A percentile compares a stretch with the other conserved stretches of the same genome.
Conservation (phyloP, 1,140 invertebrate species). For the Euwallacea fornicatus region DNA sequence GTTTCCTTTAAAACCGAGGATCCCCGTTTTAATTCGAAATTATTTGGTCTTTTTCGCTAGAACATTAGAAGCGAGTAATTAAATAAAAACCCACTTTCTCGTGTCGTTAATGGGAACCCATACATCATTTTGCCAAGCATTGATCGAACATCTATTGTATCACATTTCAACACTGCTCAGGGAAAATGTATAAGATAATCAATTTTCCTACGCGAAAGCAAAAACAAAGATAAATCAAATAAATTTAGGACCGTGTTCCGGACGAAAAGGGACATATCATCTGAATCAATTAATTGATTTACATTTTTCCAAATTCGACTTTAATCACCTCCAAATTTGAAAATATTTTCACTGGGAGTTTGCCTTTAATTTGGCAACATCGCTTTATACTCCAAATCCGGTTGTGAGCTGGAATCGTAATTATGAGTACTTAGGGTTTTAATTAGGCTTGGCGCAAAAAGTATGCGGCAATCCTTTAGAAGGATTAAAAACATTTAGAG, state of each 20-base stretch:
- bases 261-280: neutral
- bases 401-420: slow-evolving; percentile 18
- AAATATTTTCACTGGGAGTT: neutral
- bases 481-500: slow-evolving; percentile 24
- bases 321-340: neutral
- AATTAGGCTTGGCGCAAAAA: slow-evolving; percentile 14
- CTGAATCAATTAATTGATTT: neutral
- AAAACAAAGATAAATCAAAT: neutral
- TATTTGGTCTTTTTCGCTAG: neutral
- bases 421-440: slow-evolving; percentile 21
- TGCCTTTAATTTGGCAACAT: slow-evolving; percentile 2
- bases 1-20: neutral
- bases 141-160: slow-evolving; percentile 10
- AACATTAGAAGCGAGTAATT: neutral
- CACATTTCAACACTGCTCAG: neutral
- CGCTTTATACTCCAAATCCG: neutral
- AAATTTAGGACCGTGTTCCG: neutral
- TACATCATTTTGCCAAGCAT: slow-evolving; percentile 5
- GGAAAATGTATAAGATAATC: slow-evolving; percentile 6
- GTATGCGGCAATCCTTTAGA: slow-evolving; percentile 5
- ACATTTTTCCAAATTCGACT: neutral
- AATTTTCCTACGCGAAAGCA: neutral
- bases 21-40: neutral
- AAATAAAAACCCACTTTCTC: slow-evolving; percentile 3
- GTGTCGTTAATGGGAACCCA: neutral